A percentile compares a stretch with the other conserved stretches of the same genome.
Conservation (phyloP, 2,113 vertebrate genomes). For the Thymallus thymallus region DNA sequence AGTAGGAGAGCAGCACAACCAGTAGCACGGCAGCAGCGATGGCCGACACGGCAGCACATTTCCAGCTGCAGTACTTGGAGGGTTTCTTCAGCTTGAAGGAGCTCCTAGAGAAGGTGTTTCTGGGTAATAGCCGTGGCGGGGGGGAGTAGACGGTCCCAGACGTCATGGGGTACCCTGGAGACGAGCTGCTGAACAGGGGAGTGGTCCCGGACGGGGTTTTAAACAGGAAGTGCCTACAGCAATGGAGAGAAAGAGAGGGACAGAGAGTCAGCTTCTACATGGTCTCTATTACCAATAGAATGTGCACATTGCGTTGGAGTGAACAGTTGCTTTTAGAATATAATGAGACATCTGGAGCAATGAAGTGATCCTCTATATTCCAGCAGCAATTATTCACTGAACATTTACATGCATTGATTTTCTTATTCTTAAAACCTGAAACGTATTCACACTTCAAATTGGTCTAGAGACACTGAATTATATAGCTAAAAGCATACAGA, state of each 20-base stretch:
- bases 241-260: background rate
- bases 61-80: constrained; percentile 91
- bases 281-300: constrained; percentile 3
- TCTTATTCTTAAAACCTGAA: background rate
- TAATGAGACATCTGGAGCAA: background rate
- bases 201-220: constrained; percentile 90
- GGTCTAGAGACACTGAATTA: background rate
- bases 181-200: constrained; percentile 87
- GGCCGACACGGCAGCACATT: constrained; percentile 85
- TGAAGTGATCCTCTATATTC: background rate
- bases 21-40: constrained; percentile 83
- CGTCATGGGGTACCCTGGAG: constrained; percentile 86
- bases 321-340: background rate
- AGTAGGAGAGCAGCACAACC: constrained; percentile 84
- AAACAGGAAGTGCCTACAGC: constrained; percentile 85
- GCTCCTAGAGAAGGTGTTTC: constrained; percentile 89
- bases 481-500: background rate
- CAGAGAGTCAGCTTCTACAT: constrained; percentile 1
- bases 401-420: background rate
- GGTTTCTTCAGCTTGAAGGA: constrained; percentile 92
- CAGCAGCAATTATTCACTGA: constrained; percentile 2
- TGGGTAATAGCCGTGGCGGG: constrained; percentile 84
- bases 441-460: background rate
- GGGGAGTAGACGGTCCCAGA: constrained; percentile 89
- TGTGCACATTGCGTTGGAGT: background rate